Evolutionary conservation across 1,140 invertebrate genomes (phyloP).

Genomic region (Zelostemma sp.): DNA sequence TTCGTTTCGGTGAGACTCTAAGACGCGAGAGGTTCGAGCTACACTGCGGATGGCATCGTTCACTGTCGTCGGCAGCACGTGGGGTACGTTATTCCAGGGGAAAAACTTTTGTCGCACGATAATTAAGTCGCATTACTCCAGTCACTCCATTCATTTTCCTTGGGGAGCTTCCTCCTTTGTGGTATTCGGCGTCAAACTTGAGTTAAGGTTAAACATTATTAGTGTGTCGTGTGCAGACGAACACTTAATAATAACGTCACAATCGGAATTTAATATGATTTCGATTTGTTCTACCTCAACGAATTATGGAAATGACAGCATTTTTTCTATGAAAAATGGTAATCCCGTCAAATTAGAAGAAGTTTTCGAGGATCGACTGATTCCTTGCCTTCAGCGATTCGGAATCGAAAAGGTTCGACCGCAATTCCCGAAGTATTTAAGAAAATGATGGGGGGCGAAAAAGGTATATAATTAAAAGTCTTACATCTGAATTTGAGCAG

Average conservation of each 20-base stretch:
- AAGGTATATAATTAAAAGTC: conserved; percentile 31
- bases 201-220: conserved; percentile 10
- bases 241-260: conserved; percentile 8
- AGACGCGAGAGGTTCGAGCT: conserved; percentile 34
- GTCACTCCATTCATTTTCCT: conserved; percentile 25
- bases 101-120: conserved; percentile 43
- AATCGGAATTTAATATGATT: too few relatives aligned
- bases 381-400: conserved; percentile 17
- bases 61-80: conserved; percentile 51
- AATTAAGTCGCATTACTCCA: conserved; percentile 41
- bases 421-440: conserved; percentile 12
- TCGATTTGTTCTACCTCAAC: too few relatives aligned
- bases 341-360: too few relatives aligned
- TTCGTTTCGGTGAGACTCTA: conserved; percentile 30
- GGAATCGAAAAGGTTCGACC: conserved; percentile 12
- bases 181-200: conserved; percentile 7
- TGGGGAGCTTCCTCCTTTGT: conserved; percentile 22
- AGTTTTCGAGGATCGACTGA: conserved; percentile 8
- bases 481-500: conserved; percentile 13
- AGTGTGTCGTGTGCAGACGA: conserved; percentile 14
- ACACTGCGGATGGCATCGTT: conserved; percentile 57
- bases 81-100: conserved; percentile 45
- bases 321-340: not conserved
- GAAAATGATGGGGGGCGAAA: conserved; percentile 23
- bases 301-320: too few relatives aligned